Conservation (phyloP, 2,113 vertebrate species). For the Cheirogaleus medius region DNA sequence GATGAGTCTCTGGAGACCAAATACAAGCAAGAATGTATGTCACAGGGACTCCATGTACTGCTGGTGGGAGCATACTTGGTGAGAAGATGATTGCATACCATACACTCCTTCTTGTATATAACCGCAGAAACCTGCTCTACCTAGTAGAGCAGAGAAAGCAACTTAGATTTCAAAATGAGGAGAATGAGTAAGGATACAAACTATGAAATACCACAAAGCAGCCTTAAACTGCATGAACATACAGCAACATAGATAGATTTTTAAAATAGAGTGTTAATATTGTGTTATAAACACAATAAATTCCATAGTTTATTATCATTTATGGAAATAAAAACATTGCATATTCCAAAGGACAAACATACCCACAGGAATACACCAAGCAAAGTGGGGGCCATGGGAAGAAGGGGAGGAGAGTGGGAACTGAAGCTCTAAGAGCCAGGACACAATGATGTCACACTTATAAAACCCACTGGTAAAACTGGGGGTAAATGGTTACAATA, state of each 20-base stretch:
- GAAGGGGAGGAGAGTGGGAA: neutral
- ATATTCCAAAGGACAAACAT: neutral
- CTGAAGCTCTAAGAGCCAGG: neutral
- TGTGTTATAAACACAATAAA: neutral
- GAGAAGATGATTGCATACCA: neutral
- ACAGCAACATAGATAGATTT: neutral
- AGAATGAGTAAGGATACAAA: neutral
- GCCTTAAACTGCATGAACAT: neutral
- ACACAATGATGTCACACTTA: accelerated
- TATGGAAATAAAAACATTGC: neutral
- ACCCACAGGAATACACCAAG: neutral
- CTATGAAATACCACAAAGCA: neutral
- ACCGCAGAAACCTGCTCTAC: neutral
- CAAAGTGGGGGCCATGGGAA: neutral
- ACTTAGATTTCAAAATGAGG: neutral
- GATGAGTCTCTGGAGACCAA: neutral
- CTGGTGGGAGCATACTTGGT: neutral
- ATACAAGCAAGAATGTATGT: neutral
- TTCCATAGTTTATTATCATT: neutral
- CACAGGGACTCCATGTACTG: no score
- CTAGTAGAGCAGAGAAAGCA: neutral
- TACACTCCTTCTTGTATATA: neutral
- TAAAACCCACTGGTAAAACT: neutral
- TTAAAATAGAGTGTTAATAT: neutral
- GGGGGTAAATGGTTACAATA: neutral